Conservation (phyloP, 2,888 invertebrate species). For the Timema podura region DNA sequence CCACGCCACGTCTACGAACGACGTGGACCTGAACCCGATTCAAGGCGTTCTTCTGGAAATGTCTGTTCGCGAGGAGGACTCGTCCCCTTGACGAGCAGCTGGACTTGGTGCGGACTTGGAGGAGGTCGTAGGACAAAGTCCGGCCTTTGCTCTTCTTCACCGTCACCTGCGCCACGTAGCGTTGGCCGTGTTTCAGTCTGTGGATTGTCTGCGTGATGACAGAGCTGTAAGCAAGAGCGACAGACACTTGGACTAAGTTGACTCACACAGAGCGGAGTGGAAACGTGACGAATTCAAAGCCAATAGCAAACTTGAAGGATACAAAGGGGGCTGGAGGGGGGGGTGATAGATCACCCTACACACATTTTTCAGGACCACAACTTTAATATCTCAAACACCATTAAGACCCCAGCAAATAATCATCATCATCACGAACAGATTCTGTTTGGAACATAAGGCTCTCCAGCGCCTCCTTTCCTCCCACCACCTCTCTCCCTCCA, state of each 20-base stretch:
- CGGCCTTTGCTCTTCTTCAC: conserved; percentile 53
- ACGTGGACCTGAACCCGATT: too few relatives aligned
- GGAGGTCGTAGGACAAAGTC: conserved; percentile 54
- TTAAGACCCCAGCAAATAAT: too few relatives aligned
- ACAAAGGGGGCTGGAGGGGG: too few relatives aligned
- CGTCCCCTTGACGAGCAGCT: conserved; percentile 34
- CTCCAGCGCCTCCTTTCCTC: too few relatives aligned
- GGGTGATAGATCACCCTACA: too few relatives aligned
- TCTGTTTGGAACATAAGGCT: too few relatives aligned
- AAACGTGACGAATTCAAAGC: neutral
- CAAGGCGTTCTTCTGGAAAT: neutral
- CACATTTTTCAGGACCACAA: too few relatives aligned
- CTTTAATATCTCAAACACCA: too few relatives aligned
- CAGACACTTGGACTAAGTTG: neutral
- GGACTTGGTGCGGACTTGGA: conserved; percentile 47
- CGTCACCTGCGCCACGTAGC: conserved; percentile 56
- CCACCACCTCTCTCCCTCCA: too few relatives aligned
- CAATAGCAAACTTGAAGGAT: neutral
- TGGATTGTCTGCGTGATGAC: conserved; percentile 49
- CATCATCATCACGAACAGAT: too few relatives aligned
- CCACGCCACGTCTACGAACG: too few relatives aligned
- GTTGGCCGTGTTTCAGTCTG: conserved; percentile 50
- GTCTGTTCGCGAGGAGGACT: neutral
- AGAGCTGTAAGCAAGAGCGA: conserved; percentile 41
- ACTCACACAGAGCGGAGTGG: neutral